These are phyloP conservation scores for Brachyopa scutellaris DNA, from an alignment of 2,888 invertebrate genomes.

Conservation along the genomic window DNA sequence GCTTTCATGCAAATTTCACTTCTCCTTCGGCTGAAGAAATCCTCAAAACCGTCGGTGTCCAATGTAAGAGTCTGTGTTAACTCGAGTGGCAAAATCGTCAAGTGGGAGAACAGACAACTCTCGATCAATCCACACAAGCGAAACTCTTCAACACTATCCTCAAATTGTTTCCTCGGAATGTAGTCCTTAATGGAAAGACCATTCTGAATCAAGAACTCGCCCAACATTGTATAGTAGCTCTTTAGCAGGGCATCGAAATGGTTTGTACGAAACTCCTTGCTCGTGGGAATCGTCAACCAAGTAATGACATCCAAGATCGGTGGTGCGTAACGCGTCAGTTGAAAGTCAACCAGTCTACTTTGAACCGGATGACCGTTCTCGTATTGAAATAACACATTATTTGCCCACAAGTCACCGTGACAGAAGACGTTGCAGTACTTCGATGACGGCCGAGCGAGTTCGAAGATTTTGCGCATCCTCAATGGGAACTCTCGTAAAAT, in stretches of 20 bases:
- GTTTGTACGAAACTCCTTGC: slow-evolving; percentile 80
- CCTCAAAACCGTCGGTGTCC: slow-evolving; percentile 83
- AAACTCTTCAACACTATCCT: slow-evolving; percentile 81
- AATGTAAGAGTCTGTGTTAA: slow-evolving; percentile 82
- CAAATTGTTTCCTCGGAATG: slow-evolving; percentile 82
- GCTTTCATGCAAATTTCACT: slow-evolving; percentile 83
- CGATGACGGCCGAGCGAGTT: slow-evolving; percentile 78
- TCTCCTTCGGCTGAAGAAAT: slow-evolving; percentile 83
- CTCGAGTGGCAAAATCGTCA: slow-evolving; percentile 83
- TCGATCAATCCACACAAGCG: slow-evolving; percentile 84
- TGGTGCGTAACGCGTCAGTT: slow-evolving; percentile 86
- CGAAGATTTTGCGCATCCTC: slow-evolving; percentile 77
- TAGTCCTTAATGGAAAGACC: slow-evolving; percentile 81
- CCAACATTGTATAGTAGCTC: slow-evolving; percentile 84
- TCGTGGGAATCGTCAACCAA: slow-evolving; percentile 82
- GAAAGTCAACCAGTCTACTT: slow-evolving; percentile 87
- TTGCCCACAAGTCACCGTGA: slow-evolving; percentile 83
- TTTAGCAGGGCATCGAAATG: slow-evolving; percentile 83
- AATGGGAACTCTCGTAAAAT: slow-evolving; percentile 76
- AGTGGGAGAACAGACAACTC: slow-evolving; percentile 83
- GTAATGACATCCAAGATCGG: slow-evolving; percentile 85
- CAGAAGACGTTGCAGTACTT: slow-evolving; percentile 80
- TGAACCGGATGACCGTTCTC: slow-evolving; percentile 82
- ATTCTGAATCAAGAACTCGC: slow-evolving; percentile 80
- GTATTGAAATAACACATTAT: slow-evolving; percentile 82